phyloP scores from a whole-genome alignment of 1,140 invertebrate genomes.

The Caerostris darwini region DNA sequence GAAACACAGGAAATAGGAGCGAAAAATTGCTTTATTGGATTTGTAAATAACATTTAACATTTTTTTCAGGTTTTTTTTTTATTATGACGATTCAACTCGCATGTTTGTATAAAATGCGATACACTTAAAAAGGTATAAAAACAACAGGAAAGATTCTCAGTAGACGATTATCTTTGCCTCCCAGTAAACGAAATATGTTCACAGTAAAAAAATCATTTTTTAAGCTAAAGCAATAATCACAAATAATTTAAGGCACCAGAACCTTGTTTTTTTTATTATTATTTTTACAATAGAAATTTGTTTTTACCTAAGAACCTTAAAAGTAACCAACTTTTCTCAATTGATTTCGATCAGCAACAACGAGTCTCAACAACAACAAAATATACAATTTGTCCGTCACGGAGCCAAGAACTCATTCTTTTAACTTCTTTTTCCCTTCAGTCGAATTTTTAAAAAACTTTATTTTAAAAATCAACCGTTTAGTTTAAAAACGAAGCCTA shows the following conservation, averaged over 20 bases:
- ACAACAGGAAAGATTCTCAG: neutral
- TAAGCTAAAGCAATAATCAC: slow-evolving; percentile 31
- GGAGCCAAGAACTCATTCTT: neutral
- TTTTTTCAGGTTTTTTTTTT: neutral
- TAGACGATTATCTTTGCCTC: neutral
- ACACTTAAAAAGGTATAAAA: slow-evolving; percentile 17
- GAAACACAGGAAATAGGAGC: neutral
- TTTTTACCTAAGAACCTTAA: neutral
- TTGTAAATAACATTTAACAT: neutral
- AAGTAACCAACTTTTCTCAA: neutral
- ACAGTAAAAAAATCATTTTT: neutral
- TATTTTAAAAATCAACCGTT: neutral
- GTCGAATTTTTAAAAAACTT: neutral
- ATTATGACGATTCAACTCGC: neutral
- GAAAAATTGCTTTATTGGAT: neutral
- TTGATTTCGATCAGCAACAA: neutral
- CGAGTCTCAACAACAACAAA: neutral
- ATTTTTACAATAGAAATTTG: neutral
- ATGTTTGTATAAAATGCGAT: neutral
- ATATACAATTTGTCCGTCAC: neutral
- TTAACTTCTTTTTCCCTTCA: neutral
- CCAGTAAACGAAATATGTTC: neutral
- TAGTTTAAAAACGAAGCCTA: too few species aligned
- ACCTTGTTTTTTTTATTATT: slow-evolving; percentile 3
- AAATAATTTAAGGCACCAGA: slow-evolving; percentile 50